These are phyloP conservation scores for Hofmannophila pseudospretella DNA, from an alignment of 2,888 invertebrate genomes.

Conservation along the genomic window DNA sequence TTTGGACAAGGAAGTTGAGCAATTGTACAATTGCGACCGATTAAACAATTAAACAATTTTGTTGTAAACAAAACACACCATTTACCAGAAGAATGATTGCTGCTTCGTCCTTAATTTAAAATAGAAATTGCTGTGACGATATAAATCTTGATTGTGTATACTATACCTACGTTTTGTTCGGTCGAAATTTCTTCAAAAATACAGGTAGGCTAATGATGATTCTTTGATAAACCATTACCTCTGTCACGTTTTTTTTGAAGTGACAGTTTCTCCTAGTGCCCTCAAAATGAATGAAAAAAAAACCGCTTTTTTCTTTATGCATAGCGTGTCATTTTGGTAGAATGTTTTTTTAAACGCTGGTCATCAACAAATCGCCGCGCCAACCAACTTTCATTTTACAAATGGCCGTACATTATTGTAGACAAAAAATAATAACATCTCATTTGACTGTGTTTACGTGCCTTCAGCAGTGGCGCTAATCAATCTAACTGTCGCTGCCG, in stretches of 20 bases:
- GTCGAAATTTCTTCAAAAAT: slow-evolving; percentile 11
- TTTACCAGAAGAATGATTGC: slow-evolving; percentile 26
- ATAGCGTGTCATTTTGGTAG: not conserved
- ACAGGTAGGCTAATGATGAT: too few species aligned
- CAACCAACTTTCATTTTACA: slow-evolving; percentile 24
- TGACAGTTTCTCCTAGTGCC: not conserved
- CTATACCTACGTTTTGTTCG: too few species aligned
- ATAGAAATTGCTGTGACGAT: slow-evolving; percentile 12
- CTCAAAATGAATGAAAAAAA: not conserved
- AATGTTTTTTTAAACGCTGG: not conserved
- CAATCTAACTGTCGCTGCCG: not conserved
- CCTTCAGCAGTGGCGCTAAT: slow-evolving; percentile 15
- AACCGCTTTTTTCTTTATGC: not conserved
- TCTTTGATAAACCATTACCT: too few species aligned
- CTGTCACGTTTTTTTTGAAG: not conserved
- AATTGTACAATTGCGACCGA: slow-evolving; percentile 42
- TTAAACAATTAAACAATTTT: slow-evolving; percentile 49
- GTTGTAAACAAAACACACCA: slow-evolving; percentile 26
- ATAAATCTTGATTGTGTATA: slow-evolving; percentile 13
- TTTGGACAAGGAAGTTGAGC: slow-evolving; percentile 31
- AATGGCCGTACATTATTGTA: slow-evolving; percentile 34
- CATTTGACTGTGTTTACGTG: slow-evolving; percentile 31
- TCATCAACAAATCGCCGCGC: slow-evolving; percentile 10
- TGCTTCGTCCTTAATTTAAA: slow-evolving; percentile 18
- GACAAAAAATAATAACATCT: slow-evolving; percentile 28